Evolutionary conservation across 2,888 invertebrate species (phyloP), one percentile per base, ranked within the genome.

Genomic region (Gonocerus acuteangulatus): DNA sequence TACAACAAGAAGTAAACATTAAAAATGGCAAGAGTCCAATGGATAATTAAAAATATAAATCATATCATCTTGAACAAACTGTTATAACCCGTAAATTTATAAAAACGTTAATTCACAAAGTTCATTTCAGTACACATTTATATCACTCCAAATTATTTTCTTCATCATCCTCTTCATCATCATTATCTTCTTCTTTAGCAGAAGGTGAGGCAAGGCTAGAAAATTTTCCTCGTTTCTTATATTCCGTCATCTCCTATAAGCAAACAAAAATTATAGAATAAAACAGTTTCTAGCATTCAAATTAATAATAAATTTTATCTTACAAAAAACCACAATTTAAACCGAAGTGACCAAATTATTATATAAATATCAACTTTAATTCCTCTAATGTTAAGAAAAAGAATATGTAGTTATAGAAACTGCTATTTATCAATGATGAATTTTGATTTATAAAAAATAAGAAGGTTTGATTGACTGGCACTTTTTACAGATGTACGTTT

Each of bases 181-280:
- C 69, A 47, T 68, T 67, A 19, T 69, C 69, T 51, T 68, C 68
- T 27, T 67, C 65, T 59, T 67, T 67, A 42, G 62, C 27, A 34
- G 48, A 54, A 57, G 61, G 36, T 48, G 61, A n/a, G 45, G 47
- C 54, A 54, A 64, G 59, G 39, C 62, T 57, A 44, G 62, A 63
- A 45, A 66, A 64, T 72, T 78, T 78, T 67, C 76, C 73, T 69
- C 84, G 85, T 76, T 87, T 88, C 76, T 89, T 89, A 78, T 89
- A 89, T 57, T 87, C 88, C 65, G 87, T 86, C 86, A 88, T 87
- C 78, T 89, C 89, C 89, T 89, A 73, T 2, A 77, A 77, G 65
- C 68, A 68, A 65, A 68, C 68, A 68, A 62, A 16, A 47, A 19
- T 11, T 34, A 13, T 34, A 54, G 18, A 21, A 32, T 15, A 57